Percentiles rank a stretch among this genome's conserved stretches.
phyloP scores from a whole-genome alignment of 2,888 invertebrate species.

The Drosophila multiciliata region DNA sequence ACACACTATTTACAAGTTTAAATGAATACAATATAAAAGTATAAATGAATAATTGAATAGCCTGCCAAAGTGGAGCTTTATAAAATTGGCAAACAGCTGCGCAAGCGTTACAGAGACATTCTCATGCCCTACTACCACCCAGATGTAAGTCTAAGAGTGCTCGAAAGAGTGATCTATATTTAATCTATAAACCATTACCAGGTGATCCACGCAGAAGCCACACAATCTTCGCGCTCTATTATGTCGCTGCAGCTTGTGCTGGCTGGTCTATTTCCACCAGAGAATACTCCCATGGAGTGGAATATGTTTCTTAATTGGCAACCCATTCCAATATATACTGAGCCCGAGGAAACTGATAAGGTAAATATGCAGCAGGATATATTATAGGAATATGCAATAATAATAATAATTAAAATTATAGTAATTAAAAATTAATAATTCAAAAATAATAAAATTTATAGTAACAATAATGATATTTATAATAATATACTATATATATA shows the following conservation, averaged over 20 bases:
- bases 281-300: slow-evolving; percentile 86
- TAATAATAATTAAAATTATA: not conserved
- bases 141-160: slow-evolving; percentile 78
- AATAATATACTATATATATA: not conserved
- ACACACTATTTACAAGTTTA: not conserved
- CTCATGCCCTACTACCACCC: slow-evolving; percentile 87
- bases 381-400: not conserved
- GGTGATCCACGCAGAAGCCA: slow-evolving; percentile 88
- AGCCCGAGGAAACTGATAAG: slow-evolving; percentile 87
- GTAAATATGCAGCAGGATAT: slow-evolving; percentile 46
- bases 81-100: slow-evolving; percentile 87
- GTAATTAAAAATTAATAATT: not conserved
- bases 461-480: not conserved
- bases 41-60: slow-evolving; percentile 81
- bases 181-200: slow-evolving; percentile 33
- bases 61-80: slow-evolving; percentile 88
- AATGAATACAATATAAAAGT: not conserved
- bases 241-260: slow-evolving; percentile 89
- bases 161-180: not conserved
- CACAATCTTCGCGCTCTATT: slow-evolving; percentile 90
- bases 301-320: slow-evolving; percentile 89
- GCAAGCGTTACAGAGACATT: slow-evolving; percentile 87
- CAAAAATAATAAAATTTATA: not conserved
- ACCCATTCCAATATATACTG: slow-evolving; percentile 90
- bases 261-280: slow-evolving; percentile 90